Evolutionary conservation across 2,113 vertebrate genomes (phyloP).

Genomic region (Anthoscopus minutus): DNA sequence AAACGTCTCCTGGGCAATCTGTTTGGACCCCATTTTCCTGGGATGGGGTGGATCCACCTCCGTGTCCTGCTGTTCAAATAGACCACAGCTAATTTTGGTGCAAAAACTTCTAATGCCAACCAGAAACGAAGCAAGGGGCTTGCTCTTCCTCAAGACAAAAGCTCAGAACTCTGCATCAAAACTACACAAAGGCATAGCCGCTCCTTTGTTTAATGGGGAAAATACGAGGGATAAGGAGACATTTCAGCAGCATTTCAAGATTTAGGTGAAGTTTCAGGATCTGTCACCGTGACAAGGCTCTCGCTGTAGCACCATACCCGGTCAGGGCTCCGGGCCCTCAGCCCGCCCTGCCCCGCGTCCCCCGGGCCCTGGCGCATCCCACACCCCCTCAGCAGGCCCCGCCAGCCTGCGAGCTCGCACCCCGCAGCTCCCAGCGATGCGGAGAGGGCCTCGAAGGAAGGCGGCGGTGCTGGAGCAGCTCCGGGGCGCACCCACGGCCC

Average conservation of each 20-base stretch:
- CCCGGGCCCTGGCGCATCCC: background rate
- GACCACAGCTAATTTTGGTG: fast-evolving
- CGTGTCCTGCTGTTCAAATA: background rate
- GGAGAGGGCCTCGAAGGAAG: too few relatives aligned
- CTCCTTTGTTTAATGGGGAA: fast-evolving
- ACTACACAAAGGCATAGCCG: fast-evolving
- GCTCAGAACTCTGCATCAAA: fast-evolving
- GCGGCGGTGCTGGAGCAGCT: fast-evolving
- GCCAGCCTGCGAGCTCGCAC: background rate
- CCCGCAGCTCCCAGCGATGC: fast-evolving
- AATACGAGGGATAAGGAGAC: fast-evolving
- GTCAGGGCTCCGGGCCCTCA: background rate
- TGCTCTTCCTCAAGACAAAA: background rate
- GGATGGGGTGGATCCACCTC: fast-evolving
- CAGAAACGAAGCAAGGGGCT: fast-evolving
- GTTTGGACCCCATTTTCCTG: slow-evolving; percentile 76
- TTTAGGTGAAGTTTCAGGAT: fast-evolving
- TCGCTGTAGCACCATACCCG: background rate
- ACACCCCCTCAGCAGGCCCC: background rate
- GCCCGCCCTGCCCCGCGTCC: background rate
- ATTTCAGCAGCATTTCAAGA: too few relatives aligned
- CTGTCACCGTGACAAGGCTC: background rate
- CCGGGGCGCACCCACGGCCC: too few relatives aligned
- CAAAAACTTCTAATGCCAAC: fast-evolving
- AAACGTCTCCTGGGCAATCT: slow-evolving; percentile 91